phyloP scores from a whole-genome alignment of 2,113 vertebrate genomes.

The Lanius ludovicianus region DNA sequence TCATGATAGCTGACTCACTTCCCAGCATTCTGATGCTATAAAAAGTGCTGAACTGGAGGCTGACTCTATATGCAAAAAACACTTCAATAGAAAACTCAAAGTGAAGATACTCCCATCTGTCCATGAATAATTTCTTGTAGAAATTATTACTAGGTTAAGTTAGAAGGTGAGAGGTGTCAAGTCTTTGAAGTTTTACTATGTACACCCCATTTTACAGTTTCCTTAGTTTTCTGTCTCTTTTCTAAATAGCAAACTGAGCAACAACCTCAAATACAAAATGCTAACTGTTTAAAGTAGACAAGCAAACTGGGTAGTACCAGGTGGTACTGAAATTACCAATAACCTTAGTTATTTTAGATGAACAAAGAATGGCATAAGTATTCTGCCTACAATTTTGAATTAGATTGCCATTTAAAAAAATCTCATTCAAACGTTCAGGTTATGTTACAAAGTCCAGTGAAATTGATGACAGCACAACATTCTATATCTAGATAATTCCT shows the following conservation, averaged over 20 bases:
- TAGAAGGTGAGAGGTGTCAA: neutral
- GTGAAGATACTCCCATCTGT: neutral
- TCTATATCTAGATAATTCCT: neutral
- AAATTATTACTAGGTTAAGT: neutral
- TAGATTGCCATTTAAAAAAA: neutral
- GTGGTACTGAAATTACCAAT: neutral
- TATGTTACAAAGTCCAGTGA: neutral
- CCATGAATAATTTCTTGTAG: neutral
- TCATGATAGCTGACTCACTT: neutral
- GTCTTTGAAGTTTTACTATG: neutral
- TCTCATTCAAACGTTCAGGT: neutral
- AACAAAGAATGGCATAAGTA: neutral
- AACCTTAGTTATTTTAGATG: neutral
- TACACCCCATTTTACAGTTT: neutral
- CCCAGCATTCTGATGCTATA: neutral
- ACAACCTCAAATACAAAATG: neutral
- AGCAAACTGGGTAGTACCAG: neutral
- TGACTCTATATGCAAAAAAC: neutral
- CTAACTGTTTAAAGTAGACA: neutral
- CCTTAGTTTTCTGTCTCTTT: neutral
- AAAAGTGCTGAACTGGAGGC: neutral
- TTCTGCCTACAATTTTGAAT: neutral
- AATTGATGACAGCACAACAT: neutral
- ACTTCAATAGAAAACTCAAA: neutral
- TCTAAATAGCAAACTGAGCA: neutral